Conservation (phyloP, 2,113 vertebrate genomes). For the Brachirus orientalis region DNA sequence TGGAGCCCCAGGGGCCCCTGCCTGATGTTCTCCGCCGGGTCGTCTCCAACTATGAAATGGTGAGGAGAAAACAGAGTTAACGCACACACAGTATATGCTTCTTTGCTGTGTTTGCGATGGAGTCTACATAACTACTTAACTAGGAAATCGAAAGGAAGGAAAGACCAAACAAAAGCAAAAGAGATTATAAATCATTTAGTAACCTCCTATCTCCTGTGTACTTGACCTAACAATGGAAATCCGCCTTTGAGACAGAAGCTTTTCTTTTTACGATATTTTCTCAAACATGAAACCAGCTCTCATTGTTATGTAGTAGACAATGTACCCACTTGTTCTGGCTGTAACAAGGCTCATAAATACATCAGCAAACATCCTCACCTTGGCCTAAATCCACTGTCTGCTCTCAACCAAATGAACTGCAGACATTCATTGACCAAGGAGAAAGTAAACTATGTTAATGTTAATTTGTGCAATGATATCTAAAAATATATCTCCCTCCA, state of each 20-base stretch:
- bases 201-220: conserved; percentile 31
- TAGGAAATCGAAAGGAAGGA: conserved; percentile 41
- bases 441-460: conserved; percentile 34
- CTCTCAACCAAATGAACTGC: conserved; percentile 34
- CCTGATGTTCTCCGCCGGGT: conserved; percentile 93
- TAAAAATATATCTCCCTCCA: conserved; percentile 30
- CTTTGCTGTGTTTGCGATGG: not conserved
- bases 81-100: not conserved
- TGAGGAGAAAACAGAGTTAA: conserved; percentile 74
- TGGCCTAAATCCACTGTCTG: conserved; percentile 19
- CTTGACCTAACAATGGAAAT: conserved; percentile 38
- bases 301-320: conserved; percentile 45
- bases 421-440: conserved; percentile 12
- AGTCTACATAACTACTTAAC: not conserved
- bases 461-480: conserved; percentile 43
- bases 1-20: conserved; percentile 92
- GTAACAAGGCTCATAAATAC: conserved; percentile 22
- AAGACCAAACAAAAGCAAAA: conserved; percentile 42
- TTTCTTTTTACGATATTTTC: conserved; percentile 2
- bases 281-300: conserved; percentile 7
- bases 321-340: conserved; percentile 13
- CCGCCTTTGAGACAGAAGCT: conserved; percentile 30
- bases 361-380: conserved; percentile 30
- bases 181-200: conserved; percentile 9
- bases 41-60: conserved; percentile 89